Percentiles rank a stretch among this genome's conserved stretches.
phyloP scores from a whole-genome alignment of 2,888 invertebrate species.

The Lepidonotus clava region DNA sequence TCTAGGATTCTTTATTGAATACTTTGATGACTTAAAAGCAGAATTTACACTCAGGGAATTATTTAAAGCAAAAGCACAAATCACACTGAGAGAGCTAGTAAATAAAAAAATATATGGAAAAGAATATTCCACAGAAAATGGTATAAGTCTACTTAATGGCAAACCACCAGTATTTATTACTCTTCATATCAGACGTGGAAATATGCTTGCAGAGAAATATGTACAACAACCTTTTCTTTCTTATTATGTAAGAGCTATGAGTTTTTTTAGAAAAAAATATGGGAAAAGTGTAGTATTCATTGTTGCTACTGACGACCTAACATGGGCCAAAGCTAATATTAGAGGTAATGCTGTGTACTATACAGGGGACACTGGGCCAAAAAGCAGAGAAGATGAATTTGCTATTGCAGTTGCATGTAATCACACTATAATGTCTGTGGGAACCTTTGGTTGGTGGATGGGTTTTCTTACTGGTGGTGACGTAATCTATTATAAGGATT shows the following conservation, averaged over 20 bases:
- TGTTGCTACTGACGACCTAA: not conserved
- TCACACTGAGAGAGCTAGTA: not conserved
- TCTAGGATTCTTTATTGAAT: not conserved
- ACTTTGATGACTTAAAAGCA: not conserved
- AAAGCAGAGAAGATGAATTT: not conserved
- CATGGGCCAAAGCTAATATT: not conserved
- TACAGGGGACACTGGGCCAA: not conserved
- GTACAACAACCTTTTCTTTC: not conserved
- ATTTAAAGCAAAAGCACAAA: not conserved
- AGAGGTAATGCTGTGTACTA: not conserved
- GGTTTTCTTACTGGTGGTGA: not conserved
- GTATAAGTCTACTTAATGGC: not conserved
- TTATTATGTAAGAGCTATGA: not conserved
- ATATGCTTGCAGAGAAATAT: not conserved
- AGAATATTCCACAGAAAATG: not conserved
- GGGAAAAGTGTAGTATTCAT: not conserved
- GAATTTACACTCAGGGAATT: not conserved
- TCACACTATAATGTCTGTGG: not conserved
- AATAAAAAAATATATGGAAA: not conserved
- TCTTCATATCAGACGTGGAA: not conserved
- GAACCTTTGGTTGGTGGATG: not conserved
- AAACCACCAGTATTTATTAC: not conserved
- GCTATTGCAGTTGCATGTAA: not conserved
- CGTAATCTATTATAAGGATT: not conserved
- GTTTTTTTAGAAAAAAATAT: not conserved